Evolutionary conservation across 37 sponge, comb jelly and placozoan genomes (phyloP).

Genomic region (Theonella swinhoei): DNA sequence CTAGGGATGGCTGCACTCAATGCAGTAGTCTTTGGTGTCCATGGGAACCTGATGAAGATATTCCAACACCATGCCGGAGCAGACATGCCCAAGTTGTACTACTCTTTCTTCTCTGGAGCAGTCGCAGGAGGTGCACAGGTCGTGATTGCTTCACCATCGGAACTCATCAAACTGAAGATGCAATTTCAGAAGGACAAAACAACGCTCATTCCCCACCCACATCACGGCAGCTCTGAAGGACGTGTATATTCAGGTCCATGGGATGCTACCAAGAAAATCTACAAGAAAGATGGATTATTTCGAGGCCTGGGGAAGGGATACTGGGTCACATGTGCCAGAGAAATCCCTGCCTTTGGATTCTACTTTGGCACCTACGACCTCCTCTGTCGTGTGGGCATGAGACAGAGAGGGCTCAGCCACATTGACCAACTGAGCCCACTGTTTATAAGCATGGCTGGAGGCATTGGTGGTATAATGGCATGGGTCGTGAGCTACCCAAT

Average conservation of each 20-base stretch:
- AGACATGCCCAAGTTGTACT: background rate
- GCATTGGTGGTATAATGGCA: conserved; percentile 54
- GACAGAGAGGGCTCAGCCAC: background rate
- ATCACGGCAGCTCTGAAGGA: background rate
- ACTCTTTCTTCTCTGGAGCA: conserved; percentile 68
- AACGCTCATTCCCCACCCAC: background rate
- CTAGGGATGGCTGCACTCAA: conserved; percentile 81
- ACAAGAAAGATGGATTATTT: conserved; percentile 55
- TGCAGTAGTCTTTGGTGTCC: conserved; percentile 83
- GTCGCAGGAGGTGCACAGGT: conserved; percentile 69
- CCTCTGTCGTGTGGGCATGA: conserved; percentile 26
- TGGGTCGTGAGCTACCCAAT: conserved; percentile 83
- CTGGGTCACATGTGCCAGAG: conserved; percentile 62
- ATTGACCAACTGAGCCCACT: conserved; percentile 37
- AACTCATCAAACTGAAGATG: conserved; percentile 85
- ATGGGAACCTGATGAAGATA: conserved; percentile 56
- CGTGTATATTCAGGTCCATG: conserved; percentile 57
- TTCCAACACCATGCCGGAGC: conserved; percentile 7
- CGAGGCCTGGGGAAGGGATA: conserved; percentile 76
- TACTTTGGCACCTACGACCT: conserved; percentile 81
- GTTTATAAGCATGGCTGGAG: conserved; percentile 66
- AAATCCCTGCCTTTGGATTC: conserved; percentile 69
- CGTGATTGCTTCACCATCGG: conserved; percentile 60
- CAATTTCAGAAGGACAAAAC: conserved; percentile 72
- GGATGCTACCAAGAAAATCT: conserved; percentile 66